Evolutionary conservation across 2,113 vertebrate species (phyloP).

Genomic region (Argyrosomus japonicus): DNA sequence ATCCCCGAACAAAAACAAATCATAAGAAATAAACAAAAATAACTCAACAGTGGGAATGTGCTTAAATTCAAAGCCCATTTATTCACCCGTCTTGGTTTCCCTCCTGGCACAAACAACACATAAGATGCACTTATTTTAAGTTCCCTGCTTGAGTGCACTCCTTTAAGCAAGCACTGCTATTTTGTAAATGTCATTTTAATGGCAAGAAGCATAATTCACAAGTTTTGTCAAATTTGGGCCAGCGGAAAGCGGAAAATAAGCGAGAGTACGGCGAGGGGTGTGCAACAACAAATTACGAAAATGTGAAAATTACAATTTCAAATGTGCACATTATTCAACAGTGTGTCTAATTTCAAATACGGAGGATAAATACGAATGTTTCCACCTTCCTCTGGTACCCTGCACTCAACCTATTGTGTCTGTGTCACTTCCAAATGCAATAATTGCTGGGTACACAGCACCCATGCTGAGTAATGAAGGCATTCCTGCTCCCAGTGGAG

Average conservation of each 20-base stretch:
- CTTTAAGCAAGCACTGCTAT: slow-evolving; percentile 72
- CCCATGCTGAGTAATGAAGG: slow-evolving; percentile 71
- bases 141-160: slow-evolving; percentile 50
- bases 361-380: slow-evolving; percentile 43
- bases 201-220: slow-evolving; percentile 58
- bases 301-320: slow-evolving; percentile 36
- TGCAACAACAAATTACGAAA: slow-evolving; percentile 29
- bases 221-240: slow-evolving; percentile 28
- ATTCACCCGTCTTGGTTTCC: slow-evolving; percentile 68
- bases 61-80: slow-evolving; percentile 58
- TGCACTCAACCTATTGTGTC: slow-evolving; percentile 57
- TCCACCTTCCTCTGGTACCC: slow-evolving; percentile 23
- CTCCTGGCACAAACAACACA: slow-evolving; percentile 63
- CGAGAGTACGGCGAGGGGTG: not conserved
- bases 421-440: slow-evolving; percentile 51
- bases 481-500: slow-evolving; percentile 46
- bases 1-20: slow-evolving; percentile 53
- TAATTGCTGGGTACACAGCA: slow-evolving; percentile 65
- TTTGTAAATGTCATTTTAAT: slow-evolving; percentile 75
- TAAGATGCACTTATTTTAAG: slow-evolving; percentile 61
- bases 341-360: not conserved
- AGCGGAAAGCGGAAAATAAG: slow-evolving; percentile 24
- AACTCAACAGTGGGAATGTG: slow-evolving; percentile 43
- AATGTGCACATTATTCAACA: slow-evolving; percentile 22
- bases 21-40: slow-evolving; percentile 28